Conservation (phyloP, 2,888 invertebrate genomes). For the Agonopterix arenella region DNA sequence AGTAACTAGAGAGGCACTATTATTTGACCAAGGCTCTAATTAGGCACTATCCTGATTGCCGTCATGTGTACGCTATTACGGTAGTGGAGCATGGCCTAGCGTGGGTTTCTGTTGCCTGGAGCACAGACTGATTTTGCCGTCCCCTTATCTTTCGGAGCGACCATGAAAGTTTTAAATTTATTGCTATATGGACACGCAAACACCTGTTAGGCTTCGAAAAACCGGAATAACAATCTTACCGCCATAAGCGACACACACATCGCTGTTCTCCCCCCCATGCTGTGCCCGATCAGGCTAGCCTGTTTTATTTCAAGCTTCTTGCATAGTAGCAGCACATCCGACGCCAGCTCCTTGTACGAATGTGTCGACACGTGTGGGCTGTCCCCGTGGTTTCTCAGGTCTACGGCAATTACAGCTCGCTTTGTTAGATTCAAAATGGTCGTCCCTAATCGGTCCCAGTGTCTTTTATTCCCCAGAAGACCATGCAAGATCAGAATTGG, state of each 20-base stretch:
- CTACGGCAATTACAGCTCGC: conserved; percentile 87
- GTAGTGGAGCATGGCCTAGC: too few relatives aligned
- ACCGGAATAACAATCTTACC: conserved; percentile 44
- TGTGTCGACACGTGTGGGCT: conserved; percentile 87
- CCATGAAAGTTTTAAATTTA: too few relatives aligned
- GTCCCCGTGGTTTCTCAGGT: conserved; percentile 96
- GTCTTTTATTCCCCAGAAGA: conserved; percentile 89
- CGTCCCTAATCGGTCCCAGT: conserved; percentile 90
- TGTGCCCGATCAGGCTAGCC: conserved; percentile 88
- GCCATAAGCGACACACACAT: conserved; percentile 87
- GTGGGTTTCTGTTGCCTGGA: too few relatives aligned
- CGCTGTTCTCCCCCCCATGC: conserved; percentile 93
- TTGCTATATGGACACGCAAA: too few relatives aligned
- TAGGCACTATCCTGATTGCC: too few relatives aligned
- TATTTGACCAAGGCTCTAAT: too few relatives aligned
- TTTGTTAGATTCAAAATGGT: conserved; percentile 81
- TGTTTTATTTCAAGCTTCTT: conserved; percentile 76
- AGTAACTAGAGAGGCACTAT: too few relatives aligned
- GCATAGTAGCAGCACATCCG: conserved; percentile 82
- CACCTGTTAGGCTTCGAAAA: too few relatives aligned
- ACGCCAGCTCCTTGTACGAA: conserved; percentile 84
- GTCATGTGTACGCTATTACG: too few relatives aligned
- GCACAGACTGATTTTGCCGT: too few relatives aligned
- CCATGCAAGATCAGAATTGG: conserved; percentile 83
- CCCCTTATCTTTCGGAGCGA: too few relatives aligned